Evolutionary conservation across 2,797 vertebrate genomes (phyloP), one percentile per base, ranked within the genome.

Genomic region (Esox lucius): DNA sequence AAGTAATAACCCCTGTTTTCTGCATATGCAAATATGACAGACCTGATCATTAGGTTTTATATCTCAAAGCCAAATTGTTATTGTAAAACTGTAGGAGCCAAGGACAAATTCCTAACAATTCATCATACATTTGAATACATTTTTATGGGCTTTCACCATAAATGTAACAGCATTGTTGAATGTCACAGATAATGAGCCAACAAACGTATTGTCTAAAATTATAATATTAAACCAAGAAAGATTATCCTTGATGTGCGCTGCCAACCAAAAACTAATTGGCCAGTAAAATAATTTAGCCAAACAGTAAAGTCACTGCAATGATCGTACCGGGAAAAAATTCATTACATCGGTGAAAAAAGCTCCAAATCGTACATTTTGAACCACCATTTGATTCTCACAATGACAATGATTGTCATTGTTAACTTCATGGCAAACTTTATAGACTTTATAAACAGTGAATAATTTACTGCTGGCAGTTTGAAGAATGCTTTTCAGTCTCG

Each of bases 21-120:
- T 85, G 90, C 88, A 89, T 92, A 94, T 93, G 94, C 92, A 94
- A 93, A 94, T 94, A 91, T 92, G 90, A 92, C 92, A 91, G 87
- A 91, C 87, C 88, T 88, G 88, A 93, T 95, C 92, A 93, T 94
- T 94, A 93, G 92, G 87, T 91, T 92, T 92, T 92, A 92, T 92
- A 90, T 91, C 90, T 91, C 89, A 85, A 87, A 90, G 84, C 87
- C 87, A 91, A 92, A 93, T 94, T 93, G 91, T 92, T 91, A 92
- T 91, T 92, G 92, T 92, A 89, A 89, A 92, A 88, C 81, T 84
- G 87, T 80, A 2, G 84, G 81, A 91, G 89, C 91, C 93, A 94
- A 94, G 93, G 92, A 89, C 91, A 87, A 92, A 91, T 69, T 16
- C 76, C 53, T 83, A 78, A 81, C 84, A 80, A 71, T 78, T 7